Evolutionary conservation across 92 coral and sea anemone genomes (phyloP), one percentile per base, ranked within the genome.

Genomic region (Porites divaricata): DNA sequence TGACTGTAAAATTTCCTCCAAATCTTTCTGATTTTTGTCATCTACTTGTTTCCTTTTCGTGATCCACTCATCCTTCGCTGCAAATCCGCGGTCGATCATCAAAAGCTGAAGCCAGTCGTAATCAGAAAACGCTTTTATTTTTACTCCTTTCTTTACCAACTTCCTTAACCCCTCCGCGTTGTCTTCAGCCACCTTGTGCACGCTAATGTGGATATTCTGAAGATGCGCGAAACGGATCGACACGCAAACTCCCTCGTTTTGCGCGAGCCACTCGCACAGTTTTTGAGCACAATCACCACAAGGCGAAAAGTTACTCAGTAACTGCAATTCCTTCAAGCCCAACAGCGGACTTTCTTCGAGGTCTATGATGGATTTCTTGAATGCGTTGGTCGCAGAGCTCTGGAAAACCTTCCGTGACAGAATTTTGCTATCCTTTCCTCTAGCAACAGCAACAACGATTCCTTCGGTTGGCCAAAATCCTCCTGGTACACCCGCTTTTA

Each of bases 1-100:
- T 48, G 88, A 24, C 49, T 84, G 81, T 21, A 84, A 67, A 17
- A 84, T 75, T 21, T 74, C 81, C 64, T 84, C 82, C 82, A 84
- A 76, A 22, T 75, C 88, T 17, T 67, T 67, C 45, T 67, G 74
- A 67, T 84, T 84, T 74, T 66, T 76, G 15, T 84, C 76, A 74
- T 84, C 88, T 14, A 76, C 81, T 75, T 74, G 88, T 58, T 84
- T 84, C 67, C 88, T 75, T 22, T 84, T 84, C 1, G 88, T 61
- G 67, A 84, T 84, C 88, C 88, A 84, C 17, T 84, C 88, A 20
- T 84, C 88, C 82, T 84, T 84, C 48, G 88, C 88, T 2, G 81
- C 88, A 50, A 84, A 84, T 24, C 88, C 88, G 20, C 88, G 88
- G 53, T 84, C 88, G 69, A 84, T 67, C 88, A 84, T 75, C 65